Evolutionary conservation across 2,888 invertebrate genomes (phyloP).

Genomic region (Aspidiotus destructor): DNA sequence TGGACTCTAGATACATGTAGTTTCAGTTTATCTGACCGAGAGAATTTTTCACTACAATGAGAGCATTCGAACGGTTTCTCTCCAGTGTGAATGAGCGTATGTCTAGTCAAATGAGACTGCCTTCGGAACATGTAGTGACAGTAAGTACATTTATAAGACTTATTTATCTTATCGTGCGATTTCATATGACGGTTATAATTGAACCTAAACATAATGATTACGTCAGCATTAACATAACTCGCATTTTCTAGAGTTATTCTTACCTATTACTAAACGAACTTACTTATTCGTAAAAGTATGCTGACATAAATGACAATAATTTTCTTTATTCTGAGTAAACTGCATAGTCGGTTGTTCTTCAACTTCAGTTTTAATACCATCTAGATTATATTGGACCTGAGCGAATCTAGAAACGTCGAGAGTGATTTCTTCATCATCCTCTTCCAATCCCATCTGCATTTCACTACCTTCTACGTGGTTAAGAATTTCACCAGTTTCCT

Average conservation of each 20-base stretch:
- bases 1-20: slow-evolving; percentile 9
- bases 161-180: slow-evolving; percentile 16
- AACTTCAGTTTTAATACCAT: slow-evolving; percentile 8
- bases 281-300: slow-evolving; percentile 21
- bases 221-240: background rate
- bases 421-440: slow-evolving; percentile 14
- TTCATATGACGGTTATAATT: slow-evolving; percentile 25
- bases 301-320: slow-evolving; percentile 18
- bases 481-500: background rate
- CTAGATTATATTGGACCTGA: slow-evolving; percentile 21
- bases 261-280: background rate
- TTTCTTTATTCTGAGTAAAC: slow-evolving; percentile 12
- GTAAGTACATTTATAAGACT: slow-evolving; percentile 16
- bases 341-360: background rate
- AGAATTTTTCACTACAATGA: slow-evolving; percentile 19
- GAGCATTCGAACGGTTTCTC: slow-evolving; percentile 24
- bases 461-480: background rate
- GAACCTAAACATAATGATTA: slow-evolving; percentile 3
- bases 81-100: slow-evolving; percentile 28
- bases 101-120: slow-evolving; percentile 27
- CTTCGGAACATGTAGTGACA: slow-evolving; percentile 23
- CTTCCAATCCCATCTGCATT: background rate
- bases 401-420: slow-evolving; percentile 27
- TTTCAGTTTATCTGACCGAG: slow-evolving; percentile 24
- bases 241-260: no score